Conservation (phyloP, 2,113 vertebrate species). For the Chauna torquata region DNA sequence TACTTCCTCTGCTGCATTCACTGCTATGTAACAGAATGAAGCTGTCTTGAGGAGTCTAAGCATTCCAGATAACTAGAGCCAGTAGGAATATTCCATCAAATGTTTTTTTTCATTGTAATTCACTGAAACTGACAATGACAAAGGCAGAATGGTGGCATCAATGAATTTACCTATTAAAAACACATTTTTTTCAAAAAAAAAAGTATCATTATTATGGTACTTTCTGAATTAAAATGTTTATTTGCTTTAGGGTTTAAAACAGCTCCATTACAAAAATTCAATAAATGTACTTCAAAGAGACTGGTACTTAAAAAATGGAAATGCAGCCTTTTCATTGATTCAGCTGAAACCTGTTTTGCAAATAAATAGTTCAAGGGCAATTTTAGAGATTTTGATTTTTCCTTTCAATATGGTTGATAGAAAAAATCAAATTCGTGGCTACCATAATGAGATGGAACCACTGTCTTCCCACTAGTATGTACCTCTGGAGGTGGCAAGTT, state of each 20-base stretch:
- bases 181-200: not conserved
- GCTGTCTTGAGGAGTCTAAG: not conserved
- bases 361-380: not conserved
- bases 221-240: not conserved
- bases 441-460: not conserved
- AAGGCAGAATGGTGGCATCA: not conserved
- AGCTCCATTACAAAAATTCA: not conserved
- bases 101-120: not conserved
- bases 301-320: not conserved
- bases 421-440: not conserved
- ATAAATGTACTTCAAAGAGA: not conserved
- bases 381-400: not conserved
- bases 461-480: not conserved
- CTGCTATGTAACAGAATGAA: not conserved
- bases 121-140: not conserved
- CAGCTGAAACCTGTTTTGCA: not conserved
- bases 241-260: not conserved
- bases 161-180: not conserved
- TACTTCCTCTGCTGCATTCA: not conserved
- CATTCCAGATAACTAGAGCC: not conserved
- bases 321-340: not conserved
- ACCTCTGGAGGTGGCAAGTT: conserved; percentile 53
- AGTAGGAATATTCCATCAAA: not conserved
- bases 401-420: not conserved
- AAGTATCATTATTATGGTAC: not conserved